These are phyloP conservation scores for Lordiphosa collinella DNA, from an alignment of 1,140 invertebrate species.

Conservation along the genomic window DNA sequence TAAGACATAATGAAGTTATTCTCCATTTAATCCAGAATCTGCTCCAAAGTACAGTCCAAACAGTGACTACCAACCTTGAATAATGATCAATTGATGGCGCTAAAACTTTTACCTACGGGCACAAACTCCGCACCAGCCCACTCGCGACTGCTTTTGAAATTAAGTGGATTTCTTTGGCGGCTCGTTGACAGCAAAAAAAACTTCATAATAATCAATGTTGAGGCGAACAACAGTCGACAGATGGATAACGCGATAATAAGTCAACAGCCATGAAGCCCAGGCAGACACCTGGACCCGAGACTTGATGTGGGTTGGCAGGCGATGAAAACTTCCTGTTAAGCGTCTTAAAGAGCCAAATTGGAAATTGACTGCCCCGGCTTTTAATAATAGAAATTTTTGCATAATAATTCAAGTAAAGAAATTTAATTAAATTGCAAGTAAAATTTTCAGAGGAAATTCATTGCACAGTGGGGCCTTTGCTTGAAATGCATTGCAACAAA, in stretches of 20 bases:
- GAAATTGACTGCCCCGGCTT: slow-evolving; percentile 33
- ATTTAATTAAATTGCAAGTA: slow-evolving; percentile 57
- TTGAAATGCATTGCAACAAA: no score
- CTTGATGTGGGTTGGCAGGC: slow-evolving; percentile 35
- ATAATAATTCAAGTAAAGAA: slow-evolving; percentile 60
- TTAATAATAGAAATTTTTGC: slow-evolving; percentile 62
- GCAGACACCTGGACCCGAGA: slow-evolving; percentile 38
- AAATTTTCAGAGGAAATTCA: neutral
- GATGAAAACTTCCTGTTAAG: slow-evolving; percentile 22
- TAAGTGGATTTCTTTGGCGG: slow-evolving; percentile 41
- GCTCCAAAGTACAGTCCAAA: slow-evolving; percentile 1
- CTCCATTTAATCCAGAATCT: neutral
- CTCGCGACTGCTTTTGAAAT: slow-evolving; percentile 23
- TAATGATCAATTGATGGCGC: slow-evolving; percentile 60
- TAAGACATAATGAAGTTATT: slow-evolving; percentile 19
- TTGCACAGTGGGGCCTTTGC: slow-evolving; percentile 1
- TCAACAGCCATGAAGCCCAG: slow-evolving; percentile 20
- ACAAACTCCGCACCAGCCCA: neutral
- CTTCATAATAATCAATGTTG: slow-evolving; percentile 58
- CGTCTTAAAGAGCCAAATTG: slow-evolving; percentile 17
- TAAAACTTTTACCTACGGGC: slow-evolving; percentile 24
- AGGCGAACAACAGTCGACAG: slow-evolving; percentile 10
- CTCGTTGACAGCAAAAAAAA: slow-evolving; percentile 32
- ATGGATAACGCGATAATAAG: slow-evolving; percentile 46
- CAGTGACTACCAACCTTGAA: slow-evolving; percentile 21